phyloP scores from a whole-genome alignment of 2,888 invertebrate species.

The Galeruca laticollis region DNA sequence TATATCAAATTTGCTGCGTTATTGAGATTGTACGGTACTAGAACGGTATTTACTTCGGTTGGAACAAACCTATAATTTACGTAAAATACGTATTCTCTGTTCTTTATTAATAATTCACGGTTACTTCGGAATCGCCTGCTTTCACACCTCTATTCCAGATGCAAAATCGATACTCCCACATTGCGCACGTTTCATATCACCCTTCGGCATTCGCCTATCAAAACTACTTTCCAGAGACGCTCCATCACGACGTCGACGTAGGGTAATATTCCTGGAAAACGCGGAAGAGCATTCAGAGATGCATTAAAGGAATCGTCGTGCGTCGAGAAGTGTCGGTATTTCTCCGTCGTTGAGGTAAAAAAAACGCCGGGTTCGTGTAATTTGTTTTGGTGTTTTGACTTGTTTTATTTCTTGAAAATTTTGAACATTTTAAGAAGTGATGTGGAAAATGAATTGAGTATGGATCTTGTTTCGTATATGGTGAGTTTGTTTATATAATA shows the following conservation, averaged over 20 bases:
- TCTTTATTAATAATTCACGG: neutral
- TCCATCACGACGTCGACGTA: slow-evolving; percentile 48
- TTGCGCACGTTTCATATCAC: slow-evolving; percentile 43
- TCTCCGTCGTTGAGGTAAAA: neutral
- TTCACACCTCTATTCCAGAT: slow-evolving; percentile 29
- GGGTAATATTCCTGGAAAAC: slow-evolving; percentile 33
- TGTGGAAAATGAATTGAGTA: slow-evolving; percentile 4
- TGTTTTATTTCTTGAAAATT: neutral
- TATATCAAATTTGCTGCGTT: no score
- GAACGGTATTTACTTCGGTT: no score
- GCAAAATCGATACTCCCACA: slow-evolving; percentile 46
- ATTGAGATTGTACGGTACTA: no score
- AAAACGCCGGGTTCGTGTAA: slow-evolving; percentile 28
- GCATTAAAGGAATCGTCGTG: slow-evolving; percentile 18
- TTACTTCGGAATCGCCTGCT: neutral
- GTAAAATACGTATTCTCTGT: neutral
- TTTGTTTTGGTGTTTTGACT: neutral
- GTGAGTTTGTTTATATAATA: slow-evolving; percentile 1
- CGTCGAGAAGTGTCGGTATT: slow-evolving; percentile 11
- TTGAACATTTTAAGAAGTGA: neutral
- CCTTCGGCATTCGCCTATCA: slow-evolving; percentile 44
- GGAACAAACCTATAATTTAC: no score
- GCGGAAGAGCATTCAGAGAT: slow-evolving; percentile 39
- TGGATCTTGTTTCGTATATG: neutral
- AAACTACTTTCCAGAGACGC: slow-evolving; percentile 55